A percentile compares a stretch with the other conserved stretches of the same genome.
Evolutionary conservation across 2,888 invertebrate genomes (phyloP).

Genomic region (Drosophila colorata): DNA sequence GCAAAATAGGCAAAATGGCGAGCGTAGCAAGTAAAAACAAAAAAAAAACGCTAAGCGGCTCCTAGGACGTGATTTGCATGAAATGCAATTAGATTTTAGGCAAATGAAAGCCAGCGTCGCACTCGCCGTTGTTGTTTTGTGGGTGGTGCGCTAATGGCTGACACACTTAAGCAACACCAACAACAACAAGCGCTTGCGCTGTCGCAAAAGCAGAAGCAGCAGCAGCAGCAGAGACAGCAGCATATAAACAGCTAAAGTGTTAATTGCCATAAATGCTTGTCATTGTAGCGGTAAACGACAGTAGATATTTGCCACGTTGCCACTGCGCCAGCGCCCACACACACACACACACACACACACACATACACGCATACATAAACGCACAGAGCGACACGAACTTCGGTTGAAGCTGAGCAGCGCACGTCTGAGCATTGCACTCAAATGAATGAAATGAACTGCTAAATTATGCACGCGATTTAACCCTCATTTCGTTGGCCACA

Average conservation of each 20-base stretch:
- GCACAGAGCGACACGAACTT: conserved; percentile 22
- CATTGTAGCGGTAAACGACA: conserved; percentile 85
- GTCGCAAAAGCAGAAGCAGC: conserved; percentile 21
- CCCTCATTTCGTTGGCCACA: conserved; percentile 74
- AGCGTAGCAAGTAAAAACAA: conserved; percentile 5
- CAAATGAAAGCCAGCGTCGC: conserved; percentile 42
- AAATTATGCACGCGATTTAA: conserved; percentile 83
- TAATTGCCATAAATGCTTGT: conserved; percentile 86
- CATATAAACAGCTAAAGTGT: conserved; percentile 85
- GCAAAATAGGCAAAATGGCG: conserved; percentile 31
- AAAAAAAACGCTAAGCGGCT: conserved; percentile 40
- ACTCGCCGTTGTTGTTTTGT: conserved; percentile 29
- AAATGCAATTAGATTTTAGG: conserved; percentile 71
- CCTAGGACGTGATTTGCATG: conserved; percentile 75
- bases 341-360: conserved; percentile 28
- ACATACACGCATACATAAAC: conserved; percentile 18
- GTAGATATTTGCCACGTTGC: conserved; percentile 84
- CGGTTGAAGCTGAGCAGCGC: conserved; percentile 42
- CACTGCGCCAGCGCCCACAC: conserved; percentile 70
- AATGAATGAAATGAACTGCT: conserved; percentile 82
- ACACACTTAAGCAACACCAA: conserved; percentile 75
- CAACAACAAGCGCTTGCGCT: conserved; percentile 42
- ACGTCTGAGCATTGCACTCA: conserved; percentile 74
- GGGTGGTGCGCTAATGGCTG: conserved; percentile 72
- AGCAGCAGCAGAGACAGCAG: conserved; percentile 51